phyloP scores from a whole-genome alignment of 1,140 invertebrate species.

The Acromyrmex heyeri region DNA sequence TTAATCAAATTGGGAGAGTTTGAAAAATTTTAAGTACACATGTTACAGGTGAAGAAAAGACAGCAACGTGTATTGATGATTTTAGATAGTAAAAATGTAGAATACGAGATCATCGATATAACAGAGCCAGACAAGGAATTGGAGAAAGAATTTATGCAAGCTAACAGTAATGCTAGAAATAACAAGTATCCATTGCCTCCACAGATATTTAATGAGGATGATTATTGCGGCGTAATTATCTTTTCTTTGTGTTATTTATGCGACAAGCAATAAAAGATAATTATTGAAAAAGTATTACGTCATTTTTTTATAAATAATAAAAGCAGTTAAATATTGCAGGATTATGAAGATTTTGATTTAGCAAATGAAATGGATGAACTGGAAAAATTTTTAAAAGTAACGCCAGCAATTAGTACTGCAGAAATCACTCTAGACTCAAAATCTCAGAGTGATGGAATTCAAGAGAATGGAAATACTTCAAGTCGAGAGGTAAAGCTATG shows the following conservation, averaged over 20 bases:
- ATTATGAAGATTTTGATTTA: slow-evolving; percentile 97
- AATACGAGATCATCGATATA: slow-evolving; percentile 96
- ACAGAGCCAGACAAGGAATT: slow-evolving; percentile 95
- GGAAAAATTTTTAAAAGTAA: slow-evolving; percentile 93
- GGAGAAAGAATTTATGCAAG: slow-evolving; percentile 97
- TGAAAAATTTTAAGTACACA: slow-evolving; percentile 51
- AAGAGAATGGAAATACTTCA: slow-evolving; percentile 86
- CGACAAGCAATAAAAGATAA: background rate
- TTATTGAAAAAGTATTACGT: background rate
- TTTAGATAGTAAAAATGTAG: slow-evolving; percentile 95
- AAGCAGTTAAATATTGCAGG: slow-evolving; percentile 87
- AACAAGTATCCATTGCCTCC: slow-evolving; percentile 94
- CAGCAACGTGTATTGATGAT: slow-evolving; percentile 97
- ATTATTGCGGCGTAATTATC: slow-evolving; percentile 95
- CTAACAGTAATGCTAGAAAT: slow-evolving; percentile 93
- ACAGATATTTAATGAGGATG: slow-evolving; percentile 97
- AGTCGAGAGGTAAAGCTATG: slow-evolving; percentile 85
- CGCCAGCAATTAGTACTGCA: slow-evolving; percentile 85
- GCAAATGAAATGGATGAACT: slow-evolving; percentile 96
- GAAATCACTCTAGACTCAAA: slow-evolving; percentile 86
- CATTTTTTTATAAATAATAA: background rate
- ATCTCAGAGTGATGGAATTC: slow-evolving; percentile 80
- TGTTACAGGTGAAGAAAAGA: slow-evolving; percentile 95
- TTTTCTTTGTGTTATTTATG: slow-evolving; percentile 35
- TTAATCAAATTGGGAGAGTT: background rate